phyloP scores from a whole-genome alignment of 1,140 invertebrate genomes.

The Ceratina japonica region DNA sequence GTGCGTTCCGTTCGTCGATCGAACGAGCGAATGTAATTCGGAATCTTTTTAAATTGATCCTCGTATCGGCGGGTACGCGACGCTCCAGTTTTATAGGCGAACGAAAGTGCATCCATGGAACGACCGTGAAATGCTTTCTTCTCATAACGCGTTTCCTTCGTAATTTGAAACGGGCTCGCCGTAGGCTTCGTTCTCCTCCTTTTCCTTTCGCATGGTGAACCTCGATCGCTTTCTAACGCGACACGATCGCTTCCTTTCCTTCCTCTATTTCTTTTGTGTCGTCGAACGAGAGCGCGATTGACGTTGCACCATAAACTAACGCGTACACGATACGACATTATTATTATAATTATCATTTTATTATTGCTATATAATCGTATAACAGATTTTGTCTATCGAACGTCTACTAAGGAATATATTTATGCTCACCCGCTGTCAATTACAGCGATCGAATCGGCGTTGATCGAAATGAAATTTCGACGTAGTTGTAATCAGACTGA shows the following conservation, averaged over 20 bases:
- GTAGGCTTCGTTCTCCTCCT: conserved; percentile 7
- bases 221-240: conserved; percentile 70
- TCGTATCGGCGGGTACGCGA: background rate
- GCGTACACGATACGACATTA: background rate
- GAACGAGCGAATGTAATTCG: no score
- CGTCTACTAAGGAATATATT: conserved; percentile 3
- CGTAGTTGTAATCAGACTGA: conserved; percentile 30
- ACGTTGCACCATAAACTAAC: conserved; percentile 67
- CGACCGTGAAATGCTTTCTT: conserved; percentile 12
- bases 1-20: no score
- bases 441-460: conserved; percentile 3
- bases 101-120: conserved; percentile 25
- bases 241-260: conserved; percentile 40
- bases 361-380: background rate
- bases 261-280: conserved; percentile 14
- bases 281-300: conserved; percentile 67
- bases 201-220: conserved; percentile 66
- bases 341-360: background rate
- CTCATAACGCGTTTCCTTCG: conserved; percentile 2
- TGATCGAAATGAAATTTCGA: background rate
- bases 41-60: background rate
- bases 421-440: background rate
- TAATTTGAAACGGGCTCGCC: background rate
- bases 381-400: background rate
- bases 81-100: background rate